Conservation (phyloP, 2,888 invertebrate species). For the Agonopterix heracliana region DNA sequence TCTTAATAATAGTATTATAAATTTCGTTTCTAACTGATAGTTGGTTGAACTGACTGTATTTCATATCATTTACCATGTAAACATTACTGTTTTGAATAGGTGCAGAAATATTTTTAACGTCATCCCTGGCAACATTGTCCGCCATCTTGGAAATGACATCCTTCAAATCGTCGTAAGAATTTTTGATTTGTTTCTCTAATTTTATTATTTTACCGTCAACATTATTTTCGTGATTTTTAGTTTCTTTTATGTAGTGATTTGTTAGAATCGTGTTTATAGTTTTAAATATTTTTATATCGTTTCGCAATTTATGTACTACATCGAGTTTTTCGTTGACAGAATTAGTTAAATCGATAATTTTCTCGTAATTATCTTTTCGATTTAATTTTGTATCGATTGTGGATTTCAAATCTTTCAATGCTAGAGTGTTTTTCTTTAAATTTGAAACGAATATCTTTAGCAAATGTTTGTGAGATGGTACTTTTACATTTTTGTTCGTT, state of each 20-base stretch:
- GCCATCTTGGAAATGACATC: slow-evolving; percentile 44
- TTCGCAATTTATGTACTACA: slow-evolving; percentile 56
- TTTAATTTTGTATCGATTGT: slow-evolving; percentile 41
- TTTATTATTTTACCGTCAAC: slow-evolving; percentile 54
- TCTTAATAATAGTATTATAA: slow-evolving; percentile 59
- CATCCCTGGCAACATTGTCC: slow-evolving; percentile 41
- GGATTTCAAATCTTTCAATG: slow-evolving; percentile 50
- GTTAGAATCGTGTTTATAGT: slow-evolving; percentile 66
- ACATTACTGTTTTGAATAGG: slow-evolving; percentile 57
- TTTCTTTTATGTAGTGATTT: slow-evolving; percentile 63
- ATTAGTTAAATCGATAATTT: slow-evolving; percentile 49
- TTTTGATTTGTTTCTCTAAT: slow-evolving; percentile 48
- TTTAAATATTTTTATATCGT: slow-evolving; percentile 66
- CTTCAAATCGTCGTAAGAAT: slow-evolving; percentile 55
- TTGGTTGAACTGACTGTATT: slow-evolving; percentile 46
- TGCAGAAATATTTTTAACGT: slow-evolving; percentile 33
- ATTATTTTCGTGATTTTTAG: slow-evolving; percentile 51
- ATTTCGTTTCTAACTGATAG: slow-evolving; percentile 53
- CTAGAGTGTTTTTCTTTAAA: slow-evolving; percentile 56
- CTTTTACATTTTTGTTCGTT: slow-evolving; percentile 17
- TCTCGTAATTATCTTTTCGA: slow-evolving; percentile 37
- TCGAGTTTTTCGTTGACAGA: slow-evolving; percentile 65
- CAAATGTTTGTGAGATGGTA: slow-evolving; percentile 34
- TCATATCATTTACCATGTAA: slow-evolving; percentile 50
- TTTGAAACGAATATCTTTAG: slow-evolving; percentile 45